Evolutionary conservation across 2,113 vertebrate species (phyloP).

Genomic region (Dendropsophus ebraccatus): DNA sequence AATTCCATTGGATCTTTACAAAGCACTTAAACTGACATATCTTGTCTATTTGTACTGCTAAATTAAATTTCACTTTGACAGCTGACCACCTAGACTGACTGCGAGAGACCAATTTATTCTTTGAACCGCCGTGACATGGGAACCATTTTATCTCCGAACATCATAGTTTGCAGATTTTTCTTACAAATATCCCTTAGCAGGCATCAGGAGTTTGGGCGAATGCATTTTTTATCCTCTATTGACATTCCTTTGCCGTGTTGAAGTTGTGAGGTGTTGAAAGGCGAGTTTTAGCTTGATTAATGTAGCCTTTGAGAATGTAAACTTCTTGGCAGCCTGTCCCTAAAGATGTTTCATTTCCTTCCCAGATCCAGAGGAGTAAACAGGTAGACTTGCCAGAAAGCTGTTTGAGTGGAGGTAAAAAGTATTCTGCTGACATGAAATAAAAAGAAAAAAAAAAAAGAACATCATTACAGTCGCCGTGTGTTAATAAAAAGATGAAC

Average conservation of each 20-base stretch:
- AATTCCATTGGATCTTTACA: conserved; percentile 58
- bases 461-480: conserved; percentile 42
- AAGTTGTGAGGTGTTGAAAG: conserved; percentile 67
- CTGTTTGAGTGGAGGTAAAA: conserved; percentile 36
- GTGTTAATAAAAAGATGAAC: conserved; percentile 48
- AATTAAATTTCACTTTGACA: conserved; percentile 70
- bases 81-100: conserved; percentile 64
- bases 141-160: conserved; percentile 64
- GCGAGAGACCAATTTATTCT: conserved; percentile 66
- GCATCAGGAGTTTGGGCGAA: conserved; percentile 61
- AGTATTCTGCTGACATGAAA: conserved; percentile 57
- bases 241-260: conserved; percentile 54
- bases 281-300: conserved; percentile 67
- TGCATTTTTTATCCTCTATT: conserved; percentile 62
- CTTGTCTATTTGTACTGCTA: conserved; percentile 64
- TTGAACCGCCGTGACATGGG: conserved; percentile 61
- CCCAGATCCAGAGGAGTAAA: conserved; percentile 41
- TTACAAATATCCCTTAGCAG: conserved; percentile 64
- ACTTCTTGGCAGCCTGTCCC: conserved; percentile 59
- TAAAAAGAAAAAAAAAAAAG: too few species aligned
- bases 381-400: conserved; percentile 55
- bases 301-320: conserved; percentile 62
- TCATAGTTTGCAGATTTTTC: conserved; percentile 62
- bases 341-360: conserved; percentile 47
- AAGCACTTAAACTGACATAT: conserved; percentile 63